Conservation (phyloP, 37 sponge, comb jelly and placozoan species). For the Mnemiopsis leidyi region DNA sequence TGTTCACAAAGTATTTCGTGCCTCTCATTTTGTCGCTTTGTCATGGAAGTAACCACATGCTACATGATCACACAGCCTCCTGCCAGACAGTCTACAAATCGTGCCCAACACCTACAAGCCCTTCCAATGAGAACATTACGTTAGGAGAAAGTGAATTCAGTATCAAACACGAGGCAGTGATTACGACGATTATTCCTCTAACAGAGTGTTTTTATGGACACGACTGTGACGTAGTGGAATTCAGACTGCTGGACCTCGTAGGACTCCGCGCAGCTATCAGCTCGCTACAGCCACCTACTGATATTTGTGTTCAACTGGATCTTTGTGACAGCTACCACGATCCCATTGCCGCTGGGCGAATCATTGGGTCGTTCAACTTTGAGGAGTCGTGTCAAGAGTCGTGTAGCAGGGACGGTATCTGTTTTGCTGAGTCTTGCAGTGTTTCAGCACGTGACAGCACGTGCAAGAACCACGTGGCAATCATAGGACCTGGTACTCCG, state of each 20-base stretch:
- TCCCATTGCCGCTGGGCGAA: not conserved
- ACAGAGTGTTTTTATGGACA: not conserved
- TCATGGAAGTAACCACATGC: not conserved
- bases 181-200: constrained; percentile 12
- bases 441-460: not conserved
- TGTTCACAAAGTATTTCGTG: too few relatives aligned
- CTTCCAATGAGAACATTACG: not conserved
- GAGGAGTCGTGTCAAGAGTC: not conserved
- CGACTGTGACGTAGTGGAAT: not conserved
- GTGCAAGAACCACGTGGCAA: constrained; percentile 8
- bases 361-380: constrained; percentile 13
- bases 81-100: not conserved
- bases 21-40: not conserved
- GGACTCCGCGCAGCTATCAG: not conserved
- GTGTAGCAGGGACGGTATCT: not conserved
- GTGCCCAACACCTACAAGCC: not conserved
- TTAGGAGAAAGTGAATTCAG: not conserved
- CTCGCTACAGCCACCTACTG: not conserved
- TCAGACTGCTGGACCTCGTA: not conserved
- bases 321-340: constrained; percentile 39
- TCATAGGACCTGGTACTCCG: constrained; percentile 52
- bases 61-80: not conserved
- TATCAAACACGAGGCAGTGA: not conserved
- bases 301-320: not conserved
- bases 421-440: not conserved